phyloP scores from a whole-genome alignment of 1,140 invertebrate genomes.

The Tachypleus tridentatus region DNA sequence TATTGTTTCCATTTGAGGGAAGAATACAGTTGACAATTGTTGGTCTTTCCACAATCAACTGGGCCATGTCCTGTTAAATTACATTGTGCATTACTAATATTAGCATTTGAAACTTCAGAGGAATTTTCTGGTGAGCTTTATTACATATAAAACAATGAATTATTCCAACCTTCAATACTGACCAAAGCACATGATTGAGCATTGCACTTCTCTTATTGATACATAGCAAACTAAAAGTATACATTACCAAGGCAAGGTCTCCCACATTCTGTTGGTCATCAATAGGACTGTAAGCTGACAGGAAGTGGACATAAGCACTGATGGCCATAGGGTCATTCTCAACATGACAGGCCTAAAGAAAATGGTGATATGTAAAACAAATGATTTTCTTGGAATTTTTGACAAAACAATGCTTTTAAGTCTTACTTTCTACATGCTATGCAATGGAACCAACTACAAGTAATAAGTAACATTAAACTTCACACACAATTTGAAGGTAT shows the following conservation, averaged over 20 bases:
- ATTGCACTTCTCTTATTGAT: not conserved
- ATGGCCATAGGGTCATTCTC: conserved; percentile 75
- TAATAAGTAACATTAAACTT: no score
- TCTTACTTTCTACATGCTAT: no score
- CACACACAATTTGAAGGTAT: no score
- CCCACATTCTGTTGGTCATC: conserved; percentile 44
- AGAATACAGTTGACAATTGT: conserved; percentile 73
- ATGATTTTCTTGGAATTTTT: no score
- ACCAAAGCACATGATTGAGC: no score
- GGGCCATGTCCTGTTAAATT: conserved; percentile 61
- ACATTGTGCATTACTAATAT: not conserved
- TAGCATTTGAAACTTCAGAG: no score
- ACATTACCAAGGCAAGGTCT: conserved; percentile 35
- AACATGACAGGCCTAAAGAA: conserved; percentile 61
- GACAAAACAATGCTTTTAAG: no score
- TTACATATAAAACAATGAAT: no score
- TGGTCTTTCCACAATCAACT: conserved; percentile 83
- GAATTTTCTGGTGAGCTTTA: no score
- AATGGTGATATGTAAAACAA: not conserved
- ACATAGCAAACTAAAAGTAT: not conserved
- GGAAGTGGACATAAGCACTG: conserved; percentile 78
- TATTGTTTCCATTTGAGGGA: conserved; percentile 35
- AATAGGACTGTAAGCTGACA: conserved; percentile 55
- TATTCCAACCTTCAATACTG: no score
- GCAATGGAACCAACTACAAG: no score